Base-by-base conservation (phyloP, 2,797 vertebrate genomes). In the Lophius americanus region DNA sequence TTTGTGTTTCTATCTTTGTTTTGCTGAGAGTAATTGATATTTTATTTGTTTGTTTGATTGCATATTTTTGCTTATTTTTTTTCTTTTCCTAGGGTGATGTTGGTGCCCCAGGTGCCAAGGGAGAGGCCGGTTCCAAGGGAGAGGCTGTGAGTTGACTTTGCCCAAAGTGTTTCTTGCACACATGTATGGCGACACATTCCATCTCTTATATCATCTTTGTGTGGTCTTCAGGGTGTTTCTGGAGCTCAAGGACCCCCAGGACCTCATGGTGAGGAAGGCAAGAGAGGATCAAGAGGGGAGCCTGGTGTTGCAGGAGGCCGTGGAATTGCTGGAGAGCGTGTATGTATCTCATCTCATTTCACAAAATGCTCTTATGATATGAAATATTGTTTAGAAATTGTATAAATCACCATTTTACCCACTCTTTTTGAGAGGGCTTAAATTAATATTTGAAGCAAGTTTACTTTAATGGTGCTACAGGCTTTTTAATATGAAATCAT, bases 281-380 rank as follows among this genome's bases (percentile, higher is more conserved):
- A 99, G 92, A 95, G 97, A 94, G 97, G 97, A 92, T 74, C 94
- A 51, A 96, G 97, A 79, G 97, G 97, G 88, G 97, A 98, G 89
- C 93, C 96, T 0, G 97, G 97, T 77, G 89, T 89, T 32, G 74
- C 78, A 14, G 97, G 97, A 84, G 88, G 43, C 60, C 96, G 96
- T 3, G 97, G 97, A 78, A 88, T 92, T 1, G 89, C 95, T 46
- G 97, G 97, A 60, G 97, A 98, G 89, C 93, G 97, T 51, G 97
- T 99, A 94, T 78, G 97, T 88, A 68, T 54, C 44, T 59, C 35
- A 37, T 5, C 9, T 53, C 3, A 13, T 64, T 64, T 44, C 2
- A 59, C 4, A 53, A 2, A 38, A 32, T 23, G 13, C 1, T 13
- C n/a, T 1, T 8, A 3, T 50, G 3, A 41, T 49, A 36, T 23